Evolutionary conservation across 2,113 vertebrate species (phyloP), one percentile per base, ranked within the genome.

Genomic region (Zosterops borbonicus): DNA sequence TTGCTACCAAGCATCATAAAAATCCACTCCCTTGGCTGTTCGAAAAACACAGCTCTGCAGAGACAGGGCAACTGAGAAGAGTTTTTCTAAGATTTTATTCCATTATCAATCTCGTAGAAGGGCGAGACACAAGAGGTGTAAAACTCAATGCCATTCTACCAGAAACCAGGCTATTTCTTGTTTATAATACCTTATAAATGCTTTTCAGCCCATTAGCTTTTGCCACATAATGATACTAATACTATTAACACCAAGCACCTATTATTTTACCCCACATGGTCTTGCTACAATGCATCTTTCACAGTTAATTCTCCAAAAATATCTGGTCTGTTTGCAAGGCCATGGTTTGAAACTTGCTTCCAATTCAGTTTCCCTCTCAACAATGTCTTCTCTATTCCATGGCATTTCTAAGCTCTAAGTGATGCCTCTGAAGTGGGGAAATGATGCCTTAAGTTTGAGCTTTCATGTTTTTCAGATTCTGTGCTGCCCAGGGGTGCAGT

Each of bases 1-100:
- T 1, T 24, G 25, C 50, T 29, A 12, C 18, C 0, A 1, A 67
- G 46, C 53, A 28, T 5, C 47, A 14, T 5, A 29, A 3, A n/a
- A 5, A 4, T 1, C 19, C 44, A 0, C 18, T 49, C 25, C 22
- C 1, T 3, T 21, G 27, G 3, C 59, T 60, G 58, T 12, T 60
- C 24, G 24, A 39, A 60, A 59, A 27, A 60, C 59, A 16, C 59
- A 60, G 59, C 35, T 60, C 35, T 27, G 9, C 35, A 60, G 16
- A 60, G 35, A 39, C 5, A 5, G 35, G 59, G 59, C 35, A 60
- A 12, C 35, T 60, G 59, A 60, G 24, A 39, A 11, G 16, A 3
- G 35, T 27, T 60, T 60, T 37, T 18, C 11, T 4, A 60, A 39
- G 59, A 60, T 39, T 39, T 60, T 60, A 27, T 27, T 60, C 59